Conservation (phyloP, 1,140 invertebrate species). For the Zaprionus ghesquierei region DNA sequence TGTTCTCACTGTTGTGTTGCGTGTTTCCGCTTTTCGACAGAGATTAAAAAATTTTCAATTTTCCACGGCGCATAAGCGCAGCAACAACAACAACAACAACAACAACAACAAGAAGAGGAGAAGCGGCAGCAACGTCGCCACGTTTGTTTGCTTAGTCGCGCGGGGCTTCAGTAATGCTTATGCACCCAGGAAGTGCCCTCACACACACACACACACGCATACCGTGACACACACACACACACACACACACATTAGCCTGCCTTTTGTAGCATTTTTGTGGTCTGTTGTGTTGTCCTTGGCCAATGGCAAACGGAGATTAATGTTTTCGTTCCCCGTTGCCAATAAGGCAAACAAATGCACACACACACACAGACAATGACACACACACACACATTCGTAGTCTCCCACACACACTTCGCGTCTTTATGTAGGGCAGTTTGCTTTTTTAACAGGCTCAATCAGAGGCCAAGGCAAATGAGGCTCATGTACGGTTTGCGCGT, state of each 20-base stretch:
- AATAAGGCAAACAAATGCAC: slow-evolving; percentile 31
- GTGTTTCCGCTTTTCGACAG: slow-evolving; percentile 69
- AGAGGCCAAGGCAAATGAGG: slow-evolving; percentile 45
- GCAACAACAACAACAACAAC: no score
- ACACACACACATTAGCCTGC: slow-evolving; percentile 15
- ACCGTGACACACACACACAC: background rate
- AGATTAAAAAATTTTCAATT: slow-evolving; percentile 77
- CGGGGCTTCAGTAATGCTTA: slow-evolving; percentile 23
- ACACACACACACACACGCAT: slow-evolving; percentile 15
- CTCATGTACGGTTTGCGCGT: slow-evolving; percentile 63
- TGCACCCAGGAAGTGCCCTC: slow-evolving; percentile 31
- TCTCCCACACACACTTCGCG: background rate
- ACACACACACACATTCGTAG: background rate
- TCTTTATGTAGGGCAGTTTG: slow-evolving; percentile 16
- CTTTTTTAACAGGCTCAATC: slow-evolving; percentile 55
- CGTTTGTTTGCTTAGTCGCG: slow-evolving; percentile 53
- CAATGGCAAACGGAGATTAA: slow-evolving; percentile 80
- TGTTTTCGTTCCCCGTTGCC: slow-evolving; percentile 43
- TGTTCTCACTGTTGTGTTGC: slow-evolving; percentile 27
- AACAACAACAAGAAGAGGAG: no score
- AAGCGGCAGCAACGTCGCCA: background rate
- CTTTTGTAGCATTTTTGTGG: slow-evolving; percentile 39
- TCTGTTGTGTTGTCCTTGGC: slow-evolving; percentile 48
- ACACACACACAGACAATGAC: background rate
- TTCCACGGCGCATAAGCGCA: slow-evolving; percentile 33